Base-by-base conservation (phyloP, 2,888 invertebrate species). In the Habroteleia sp. region DNA sequence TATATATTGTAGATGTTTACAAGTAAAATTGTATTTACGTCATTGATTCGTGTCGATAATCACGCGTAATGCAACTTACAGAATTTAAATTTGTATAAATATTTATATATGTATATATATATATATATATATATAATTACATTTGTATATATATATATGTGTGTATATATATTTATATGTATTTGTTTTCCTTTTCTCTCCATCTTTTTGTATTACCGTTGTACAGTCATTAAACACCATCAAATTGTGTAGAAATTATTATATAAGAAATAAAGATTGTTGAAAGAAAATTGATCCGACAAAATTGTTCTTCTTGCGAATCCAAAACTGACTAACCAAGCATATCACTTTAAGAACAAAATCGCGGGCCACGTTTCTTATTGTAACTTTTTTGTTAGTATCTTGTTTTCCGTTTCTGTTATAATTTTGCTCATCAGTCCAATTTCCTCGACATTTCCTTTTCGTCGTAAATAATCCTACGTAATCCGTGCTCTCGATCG, bases 231-330 rank as follows among this genome's bases (percentile, higher is more conserved):
- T n/a, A n/a, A 17, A 69, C 23, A 46, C 11, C 11, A 23, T 23
- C 42, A 11, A 48, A 33, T 46, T 62, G 54, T 69, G 50, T 69
- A 69, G 52, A 44, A 62, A 69, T 60, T 31, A 46, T 68, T 69
- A 69, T 69, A 62, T 44, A 69, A 54, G 52, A 69, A 69, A 69
- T 69, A 69, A 69, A 69, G 62, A 62, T 62, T 69, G 69, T 69
- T 69, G 39, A 60, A 69, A 54, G 16, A 69, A 69, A 69, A 10
- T 10, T 23, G 16, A 48, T 48, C 27, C 42, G n/a, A 44, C 20
- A 37, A 16, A 41, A 50, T 41, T 48, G 35, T 68, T 52, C 23
- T 31, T 50, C 7, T 35, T 60, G 11, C 20, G 27, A 14, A 29
- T 41, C 50, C 63, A 50, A 41, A 16, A n/a, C n/a, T 33, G 17